A percentile compares a stretch with the other conserved stretches of the same genome.
These are phyloP conservation scores for Ivindomyrus marchei DNA, from an alignment of 2,113 vertebrate genomes.

Conservation along the genomic window DNA sequence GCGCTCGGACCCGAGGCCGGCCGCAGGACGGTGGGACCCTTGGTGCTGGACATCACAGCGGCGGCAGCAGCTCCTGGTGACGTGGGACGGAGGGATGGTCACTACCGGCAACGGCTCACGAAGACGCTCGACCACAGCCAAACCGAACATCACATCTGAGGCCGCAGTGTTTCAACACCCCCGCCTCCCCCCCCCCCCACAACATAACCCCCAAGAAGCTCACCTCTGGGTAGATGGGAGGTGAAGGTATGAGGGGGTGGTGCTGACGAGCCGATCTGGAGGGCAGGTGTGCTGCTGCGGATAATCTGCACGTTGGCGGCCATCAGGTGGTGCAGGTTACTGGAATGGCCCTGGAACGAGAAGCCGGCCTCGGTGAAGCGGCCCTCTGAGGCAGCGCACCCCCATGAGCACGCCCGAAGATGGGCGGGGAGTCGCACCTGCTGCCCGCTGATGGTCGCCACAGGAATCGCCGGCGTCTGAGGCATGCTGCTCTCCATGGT, in stretches of 20 bases:
- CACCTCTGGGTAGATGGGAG: constrained; percentile 92
- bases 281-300: constrained; percentile 73
- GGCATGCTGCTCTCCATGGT: constrained; percentile 86
- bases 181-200: neutral
- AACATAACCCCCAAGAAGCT: neutral
- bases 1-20: constrained; percentile 77
- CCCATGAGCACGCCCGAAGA: neutral
- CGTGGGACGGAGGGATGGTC: neutral
- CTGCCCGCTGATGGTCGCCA: constrained; percentile 96
- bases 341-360: constrained; percentile 76
- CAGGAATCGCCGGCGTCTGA: constrained; percentile 85
- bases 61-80: constrained; percentile 83
- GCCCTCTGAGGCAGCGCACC: neutral
- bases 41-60: constrained; percentile 94
- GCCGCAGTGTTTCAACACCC: neutral
- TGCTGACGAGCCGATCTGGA: constrained; percentile 75
- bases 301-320: constrained; percentile 88
- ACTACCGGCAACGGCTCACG: neutral
- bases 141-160: neutral
- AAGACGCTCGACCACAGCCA: neutral
- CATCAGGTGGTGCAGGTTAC: constrained; percentile 91
- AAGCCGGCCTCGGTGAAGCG: neutral
- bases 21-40: constrained; percentile 85
- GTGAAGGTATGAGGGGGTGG: constrained; percentile 60
- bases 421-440: constrained; percentile 65